Percentiles rank a stretch among this genome's conserved stretches.
phyloP scores from a whole-genome alignment of 2,797 vertebrate species.

The Glyptemys insculpta region DNA sequence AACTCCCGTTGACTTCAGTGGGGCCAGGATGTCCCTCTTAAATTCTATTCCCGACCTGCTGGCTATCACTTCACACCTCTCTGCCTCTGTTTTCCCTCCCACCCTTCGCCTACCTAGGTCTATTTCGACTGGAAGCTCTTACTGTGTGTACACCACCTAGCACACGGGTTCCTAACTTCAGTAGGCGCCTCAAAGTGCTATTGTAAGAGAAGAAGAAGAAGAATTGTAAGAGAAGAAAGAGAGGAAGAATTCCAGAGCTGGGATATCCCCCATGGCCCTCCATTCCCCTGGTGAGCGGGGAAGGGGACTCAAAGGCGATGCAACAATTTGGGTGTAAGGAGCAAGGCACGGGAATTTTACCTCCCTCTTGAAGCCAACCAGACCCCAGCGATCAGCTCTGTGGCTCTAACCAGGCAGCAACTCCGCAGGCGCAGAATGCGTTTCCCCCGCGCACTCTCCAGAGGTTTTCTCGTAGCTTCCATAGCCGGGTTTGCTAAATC shows the following conservation, averaged over 20 bases:
- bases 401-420: neutral
- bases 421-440: neutral
- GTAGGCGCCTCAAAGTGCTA: neutral
- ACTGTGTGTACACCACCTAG: neutral
- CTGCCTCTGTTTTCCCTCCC: neutral
- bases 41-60: neutral
- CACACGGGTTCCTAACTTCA: neutral
- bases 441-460: neutral
- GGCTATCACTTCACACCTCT: neutral
- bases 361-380: neutral
- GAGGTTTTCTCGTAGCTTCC: neutral
- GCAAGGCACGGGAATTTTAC: neutral
- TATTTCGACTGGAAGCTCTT: neutral
- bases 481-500: neutral
- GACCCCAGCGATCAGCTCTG: neutral
- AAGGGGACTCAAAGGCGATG: neutral
- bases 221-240: too few species aligned
- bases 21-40: neutral
- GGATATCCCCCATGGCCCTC: neutral
- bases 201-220: neutral
- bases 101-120: neutral
- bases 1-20: neutral
- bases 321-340: neutral
- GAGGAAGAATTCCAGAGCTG: neutral
- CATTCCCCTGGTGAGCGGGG: neutral